These are phyloP conservation scores for Syngnathus floridae DNA, from an alignment of 2,113 vertebrate genomes.

Conservation along the genomic window DNA sequence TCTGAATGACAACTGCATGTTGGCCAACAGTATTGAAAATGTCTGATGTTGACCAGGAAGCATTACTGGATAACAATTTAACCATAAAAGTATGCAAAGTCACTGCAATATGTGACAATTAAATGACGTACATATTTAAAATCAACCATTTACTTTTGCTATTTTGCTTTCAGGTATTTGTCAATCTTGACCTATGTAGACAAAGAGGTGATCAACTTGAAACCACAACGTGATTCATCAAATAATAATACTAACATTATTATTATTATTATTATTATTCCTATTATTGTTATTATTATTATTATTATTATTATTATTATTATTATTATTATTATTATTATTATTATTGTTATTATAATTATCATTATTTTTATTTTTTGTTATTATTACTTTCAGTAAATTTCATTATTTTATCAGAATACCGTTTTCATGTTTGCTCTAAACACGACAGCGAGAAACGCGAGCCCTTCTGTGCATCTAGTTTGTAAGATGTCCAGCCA, in stretches of 20 bases:
- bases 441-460: neutral
- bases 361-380: too few species aligned
- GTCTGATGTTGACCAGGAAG: neutral
- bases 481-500: neutral
- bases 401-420: too few species aligned
- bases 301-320: too few species aligned
- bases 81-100: neutral
- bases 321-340: too few species aligned
- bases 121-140: neutral
- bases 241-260: neutral
- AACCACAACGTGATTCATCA: neutral
- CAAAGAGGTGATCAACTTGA: neutral
- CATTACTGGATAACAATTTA: neutral
- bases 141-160: neutral
- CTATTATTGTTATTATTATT: too few species aligned
- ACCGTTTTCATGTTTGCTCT: neutral
- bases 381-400: neutral
- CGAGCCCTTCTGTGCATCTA: neutral
- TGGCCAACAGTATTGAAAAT: neutral
- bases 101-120: neutral
- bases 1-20: neutral
- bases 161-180: neutral
- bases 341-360: too few species aligned
- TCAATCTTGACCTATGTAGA: neutral
- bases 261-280: too few species aligned